Evolutionary conservation across 2,888 invertebrate genomes (phyloP).

Genomic region (Peribatodes rhomboidaria): DNA sequence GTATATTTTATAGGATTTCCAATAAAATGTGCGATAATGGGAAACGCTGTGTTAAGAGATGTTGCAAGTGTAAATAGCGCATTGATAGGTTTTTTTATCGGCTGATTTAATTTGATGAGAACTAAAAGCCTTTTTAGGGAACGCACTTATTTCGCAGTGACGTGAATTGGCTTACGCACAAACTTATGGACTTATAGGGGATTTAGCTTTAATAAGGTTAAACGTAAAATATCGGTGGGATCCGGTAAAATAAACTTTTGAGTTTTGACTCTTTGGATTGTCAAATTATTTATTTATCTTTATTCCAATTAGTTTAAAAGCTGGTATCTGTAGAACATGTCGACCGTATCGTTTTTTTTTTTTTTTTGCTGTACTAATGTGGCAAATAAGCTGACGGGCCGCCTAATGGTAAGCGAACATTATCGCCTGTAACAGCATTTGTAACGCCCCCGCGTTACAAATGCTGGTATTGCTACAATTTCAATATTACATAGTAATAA

Average conservation of each 20-base stretch:
- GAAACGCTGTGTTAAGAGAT: slow-evolving; percentile 42
- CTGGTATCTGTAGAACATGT: too few relatives aligned
- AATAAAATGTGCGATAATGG: slow-evolving; percentile 37
- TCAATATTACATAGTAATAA: too few relatives aligned
- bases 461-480: too few relatives aligned
- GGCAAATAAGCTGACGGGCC: too few relatives aligned
- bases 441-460: too few relatives aligned
- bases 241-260: not conserved
- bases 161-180: slow-evolving; percentile 1
- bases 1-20: slow-evolving; percentile 35
- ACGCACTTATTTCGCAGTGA: not conserved
- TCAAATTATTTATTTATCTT: too few relatives aligned
- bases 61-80: slow-evolving; percentile 42
- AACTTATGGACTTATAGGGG: slow-evolving; percentile 1
- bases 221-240: not conserved
- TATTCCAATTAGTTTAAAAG: too few relatives aligned
- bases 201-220: not conserved
- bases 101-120: slow-evolving; percentile 35
- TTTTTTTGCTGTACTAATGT: too few relatives aligned
- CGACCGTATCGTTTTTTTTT: too few relatives aligned
- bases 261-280: too few relatives aligned
- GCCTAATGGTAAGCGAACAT: too few relatives aligned
- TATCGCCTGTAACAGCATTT: too few relatives aligned
- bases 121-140: slow-evolving; percentile 33
- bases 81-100: slow-evolving; percentile 26